These are phyloP conservation scores for Rhinopithecus roxellana DNA, from an alignment of 2,113 vertebrate species.

Conservation along the genomic window DNA sequence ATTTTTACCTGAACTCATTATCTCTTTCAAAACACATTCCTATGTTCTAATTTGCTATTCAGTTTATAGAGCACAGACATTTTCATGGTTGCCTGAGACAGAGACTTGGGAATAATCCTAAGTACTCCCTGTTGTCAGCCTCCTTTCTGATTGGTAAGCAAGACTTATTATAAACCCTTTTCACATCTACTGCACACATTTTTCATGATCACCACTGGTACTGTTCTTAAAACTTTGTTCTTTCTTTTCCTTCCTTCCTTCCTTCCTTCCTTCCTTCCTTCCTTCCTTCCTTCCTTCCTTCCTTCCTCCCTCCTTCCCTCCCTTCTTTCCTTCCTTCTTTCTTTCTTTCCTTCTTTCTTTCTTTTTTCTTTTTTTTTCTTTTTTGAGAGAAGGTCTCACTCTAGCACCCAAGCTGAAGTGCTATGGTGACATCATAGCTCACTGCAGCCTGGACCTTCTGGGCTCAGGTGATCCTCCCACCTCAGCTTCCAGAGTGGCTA, in stretches of 20 bases:
- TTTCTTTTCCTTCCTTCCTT: not conserved
- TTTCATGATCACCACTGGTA: not conserved
- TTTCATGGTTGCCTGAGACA: not conserved
- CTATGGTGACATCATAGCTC: too few species aligned
- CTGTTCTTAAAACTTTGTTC: not conserved
- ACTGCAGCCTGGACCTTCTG: too few species aligned
- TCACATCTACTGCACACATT: not conserved
- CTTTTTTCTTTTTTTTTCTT: too few species aligned
- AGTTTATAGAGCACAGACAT: not conserved
- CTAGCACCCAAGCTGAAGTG: too few species aligned
- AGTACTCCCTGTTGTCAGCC: not conserved
- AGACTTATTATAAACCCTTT: not conserved
- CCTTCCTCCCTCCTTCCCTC: accelerated
- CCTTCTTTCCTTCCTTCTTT: too few species aligned
- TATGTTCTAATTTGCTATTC: not conserved
- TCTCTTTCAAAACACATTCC: not conserved
- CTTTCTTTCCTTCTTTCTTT: too few species aligned
- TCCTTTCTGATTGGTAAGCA: not conserved
- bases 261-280: too few species aligned
- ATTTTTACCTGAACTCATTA: not conserved
- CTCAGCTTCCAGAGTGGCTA: too few species aligned
- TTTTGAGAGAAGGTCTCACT: too few species aligned
- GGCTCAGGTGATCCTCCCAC: too few species aligned
- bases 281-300: too few species aligned
- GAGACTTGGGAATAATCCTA: not conserved